A percentile compares a stretch with the other conserved stretches of the same genome.
phyloP scores from a whole-genome alignment of 2,113 vertebrate genomes.

The Ceyx cyanopectus region DNA sequence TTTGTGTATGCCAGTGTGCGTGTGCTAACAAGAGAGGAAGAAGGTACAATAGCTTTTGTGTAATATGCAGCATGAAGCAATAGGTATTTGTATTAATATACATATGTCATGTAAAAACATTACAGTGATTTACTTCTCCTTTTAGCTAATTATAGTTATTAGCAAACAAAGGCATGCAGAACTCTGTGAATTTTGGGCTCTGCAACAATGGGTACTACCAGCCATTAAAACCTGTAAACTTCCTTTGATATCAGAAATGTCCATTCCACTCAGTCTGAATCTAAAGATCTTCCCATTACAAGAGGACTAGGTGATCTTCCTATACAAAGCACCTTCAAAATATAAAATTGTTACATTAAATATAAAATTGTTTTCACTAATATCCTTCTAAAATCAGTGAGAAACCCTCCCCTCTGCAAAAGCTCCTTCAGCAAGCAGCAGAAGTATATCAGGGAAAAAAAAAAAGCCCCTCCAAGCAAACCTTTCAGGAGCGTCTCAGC shows the following conservation, averaged over 20 bases:
- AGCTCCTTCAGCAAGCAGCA: not conserved
- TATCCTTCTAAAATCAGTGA: not conserved
- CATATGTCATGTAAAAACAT: rapidly evolving
- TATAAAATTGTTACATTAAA: not conserved
- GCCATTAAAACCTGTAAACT: not conserved
- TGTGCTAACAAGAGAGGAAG: not conserved
- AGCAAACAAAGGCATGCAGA: not conserved
- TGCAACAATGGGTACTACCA: not conserved
- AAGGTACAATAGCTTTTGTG: not conserved
- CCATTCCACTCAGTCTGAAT: not conserved
- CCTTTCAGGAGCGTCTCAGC: slow-evolving; percentile 87
- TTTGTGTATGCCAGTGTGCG: rapidly evolving
- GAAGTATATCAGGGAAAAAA: slow-evolving; percentile 18
- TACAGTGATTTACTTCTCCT: not conserved
- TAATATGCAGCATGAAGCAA: not conserved
- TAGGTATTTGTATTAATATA: not conserved
- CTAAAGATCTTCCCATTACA: not conserved
- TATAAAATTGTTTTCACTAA: not conserved
- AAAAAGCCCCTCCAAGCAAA: slow-evolving; percentile 70
- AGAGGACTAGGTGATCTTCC: rapidly evolving
- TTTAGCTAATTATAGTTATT: not conserved
- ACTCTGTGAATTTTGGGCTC: not conserved
- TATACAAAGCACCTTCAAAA: not conserved
- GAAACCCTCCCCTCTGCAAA: not conserved
- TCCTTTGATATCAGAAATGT: not conserved